phyloP scores from a whole-genome alignment of 1,140 invertebrate genomes.

The Notospermus geniculatus region DNA sequence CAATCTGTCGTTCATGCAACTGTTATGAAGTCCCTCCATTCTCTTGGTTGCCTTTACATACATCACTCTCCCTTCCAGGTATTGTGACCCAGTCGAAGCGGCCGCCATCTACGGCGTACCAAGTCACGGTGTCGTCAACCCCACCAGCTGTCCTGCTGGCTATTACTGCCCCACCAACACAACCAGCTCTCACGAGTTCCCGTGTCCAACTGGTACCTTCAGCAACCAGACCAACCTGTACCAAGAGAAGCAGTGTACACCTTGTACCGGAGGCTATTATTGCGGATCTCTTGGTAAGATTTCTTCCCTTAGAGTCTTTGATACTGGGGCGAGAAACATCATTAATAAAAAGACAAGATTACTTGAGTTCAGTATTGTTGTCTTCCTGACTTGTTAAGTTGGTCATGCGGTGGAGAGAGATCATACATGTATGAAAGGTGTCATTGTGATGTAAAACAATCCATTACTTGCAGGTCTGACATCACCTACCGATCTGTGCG shows the following conservation, averaged over 20 bases:
- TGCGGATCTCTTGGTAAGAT: conserved; percentile 35
- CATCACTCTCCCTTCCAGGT: conserved; percentile 35
- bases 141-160: conserved; percentile 43
- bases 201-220: conserved; percentile 44
- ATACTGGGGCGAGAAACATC: too few relatives aligned
- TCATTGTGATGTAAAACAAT: too few relatives aligned
- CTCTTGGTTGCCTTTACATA: too few relatives aligned
- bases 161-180: conserved; percentile 45
- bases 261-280: conserved; percentile 41
- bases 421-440: too few relatives aligned
- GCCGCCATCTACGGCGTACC: conserved; percentile 27
- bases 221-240: conserved; percentile 41
- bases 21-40: too few relatives aligned
- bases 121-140: conserved; percentile 41
- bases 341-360: too few relatives aligned
- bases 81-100: conserved; percentile 49
- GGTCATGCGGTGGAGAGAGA: too few relatives aligned
- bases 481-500: conserved; percentile 36
- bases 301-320: background rate
- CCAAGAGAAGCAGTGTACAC: conserved; percentile 30
- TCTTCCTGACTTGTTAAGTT: too few relatives aligned
- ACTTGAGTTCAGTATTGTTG: too few relatives aligned
- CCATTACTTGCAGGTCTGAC: conserved; percentile 36
- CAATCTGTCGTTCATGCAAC: too few relatives aligned
- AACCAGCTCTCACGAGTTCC: conserved; percentile 29